Percentiles rank a stretch among this genome's conserved stretches.
phyloP scores from a whole-genome alignment of 2,888 invertebrate genomes.

The Aphodius granarius region DNA sequence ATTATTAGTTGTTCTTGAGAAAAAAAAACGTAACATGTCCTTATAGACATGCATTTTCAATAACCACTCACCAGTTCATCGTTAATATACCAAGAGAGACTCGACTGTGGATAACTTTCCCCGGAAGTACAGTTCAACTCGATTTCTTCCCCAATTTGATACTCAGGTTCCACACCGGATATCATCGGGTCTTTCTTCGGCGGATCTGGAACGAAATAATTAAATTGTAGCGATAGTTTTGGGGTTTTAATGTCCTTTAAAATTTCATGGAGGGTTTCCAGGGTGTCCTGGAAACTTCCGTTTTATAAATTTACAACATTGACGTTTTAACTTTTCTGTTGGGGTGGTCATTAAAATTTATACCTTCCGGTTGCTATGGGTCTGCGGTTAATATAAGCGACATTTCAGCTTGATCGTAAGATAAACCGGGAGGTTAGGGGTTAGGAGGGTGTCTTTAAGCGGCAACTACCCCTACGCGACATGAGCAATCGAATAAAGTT shows the following conservation, averaged over 20 bases:
- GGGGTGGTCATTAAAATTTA: constrained; percentile 12
- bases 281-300: neutral
- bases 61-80: constrained; percentile 60
- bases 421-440: neutral
- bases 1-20: too few relatives aligned
- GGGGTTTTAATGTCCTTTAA: neutral
- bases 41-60: neutral
- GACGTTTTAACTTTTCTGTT: constrained; percentile 15
- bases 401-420: neutral
- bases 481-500: neutral
- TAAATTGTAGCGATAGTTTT: neutral
- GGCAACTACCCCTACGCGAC: neutral
- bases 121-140: constrained; percentile 71
- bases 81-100: constrained; percentile 70
- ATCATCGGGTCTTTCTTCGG: constrained; percentile 69
- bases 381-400: constrained; percentile 1
- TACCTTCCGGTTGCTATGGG: constrained; percentile 10
- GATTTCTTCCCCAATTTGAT: constrained; percentile 66
- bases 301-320: constrained; percentile 1
- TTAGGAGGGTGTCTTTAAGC: neutral
- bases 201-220: constrained; percentile 55
- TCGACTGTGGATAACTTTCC: constrained; percentile 68
- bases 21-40: neutral
- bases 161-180: constrained; percentile 66
- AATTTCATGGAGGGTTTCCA: too few relatives aligned